Evolutionary conservation across 2,888 invertebrate genomes (phyloP).

Genomic region (Harmothoe impar): DNA sequence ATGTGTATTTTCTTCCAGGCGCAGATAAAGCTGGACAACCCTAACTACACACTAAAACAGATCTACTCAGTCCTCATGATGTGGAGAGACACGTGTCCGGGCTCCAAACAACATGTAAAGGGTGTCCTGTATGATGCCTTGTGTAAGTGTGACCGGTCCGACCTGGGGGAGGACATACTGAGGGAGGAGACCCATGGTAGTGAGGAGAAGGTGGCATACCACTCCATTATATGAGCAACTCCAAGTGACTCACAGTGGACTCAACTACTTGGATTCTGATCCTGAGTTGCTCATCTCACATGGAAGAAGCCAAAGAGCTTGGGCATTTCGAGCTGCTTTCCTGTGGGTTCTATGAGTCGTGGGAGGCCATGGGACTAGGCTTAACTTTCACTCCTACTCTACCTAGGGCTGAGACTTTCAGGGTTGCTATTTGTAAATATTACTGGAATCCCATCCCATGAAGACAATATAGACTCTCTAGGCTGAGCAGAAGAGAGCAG

Average conservation of each 20-base stretch:
- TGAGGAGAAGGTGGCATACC: slow-evolving; percentile 62
- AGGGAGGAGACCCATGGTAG: slow-evolving; percentile 65
- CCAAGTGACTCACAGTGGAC: neutral
- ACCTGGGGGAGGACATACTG: slow-evolving; percentile 65
- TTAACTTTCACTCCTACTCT: too few relatives aligned
- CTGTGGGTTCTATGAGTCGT: too few relatives aligned
- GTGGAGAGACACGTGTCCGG: slow-evolving; percentile 64
- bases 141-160: slow-evolving; percentile 52
- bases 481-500: too few relatives aligned
- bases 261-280: neutral
- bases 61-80: slow-evolving; percentile 64
- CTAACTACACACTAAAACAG: slow-evolving; percentile 65
- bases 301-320: too few relatives aligned
- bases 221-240: slow-evolving; percentile 65
- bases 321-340: too few relatives aligned
- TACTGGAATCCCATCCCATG: too few relatives aligned
- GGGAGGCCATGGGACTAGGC: too few relatives aligned
- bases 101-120: slow-evolving; percentile 66
- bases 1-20: slow-evolving; percentile 32
- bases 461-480: too few relatives aligned
- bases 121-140: slow-evolving; percentile 61
- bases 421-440: too few relatives aligned
- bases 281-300: neutral
- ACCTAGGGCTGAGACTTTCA: too few relatives aligned
- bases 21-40: slow-evolving; percentile 65